Base-by-base conservation (phyloP, 2,113 vertebrate species). In the Asarcornis scutulata region DNA sequence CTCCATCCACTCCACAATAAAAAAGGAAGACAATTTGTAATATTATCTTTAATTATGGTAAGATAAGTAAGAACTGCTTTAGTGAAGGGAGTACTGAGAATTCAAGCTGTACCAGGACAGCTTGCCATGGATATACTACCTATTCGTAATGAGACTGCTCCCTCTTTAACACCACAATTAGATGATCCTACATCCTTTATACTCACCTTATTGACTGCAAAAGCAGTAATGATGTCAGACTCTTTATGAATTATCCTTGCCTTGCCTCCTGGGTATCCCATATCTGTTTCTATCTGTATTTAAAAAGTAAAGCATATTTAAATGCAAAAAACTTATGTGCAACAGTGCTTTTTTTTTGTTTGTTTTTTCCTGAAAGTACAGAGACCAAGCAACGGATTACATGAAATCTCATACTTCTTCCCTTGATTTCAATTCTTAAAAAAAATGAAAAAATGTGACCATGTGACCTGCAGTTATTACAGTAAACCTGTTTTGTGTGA, bases 171-270 rank as follows among this genome's bases (percentile, higher is more conserved):
- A 88, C 71, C 26, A 56, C 4, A 53, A 58, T 63, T 40, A 60
- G 8, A 55, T 32, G 63, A 76, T 58, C 62, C 56, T 84, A 66
- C 8, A 26, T 36, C 60, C 44, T 63, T 58, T 84, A 56, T 52
- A 93, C 96, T 96, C 83, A 98, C 98, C 91, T 98, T 98, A 97
- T 98, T 98, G 92, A 98, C 98, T 86, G 98, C 98, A 97, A 98
- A 98, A 63, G 98, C 98, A 92, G 98, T 98, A 95, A 98, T 98
- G 68, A 98, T 98, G 89, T 98, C 98, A 59, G 98, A 98, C 63
- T 98, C 98, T 58, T 98, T 98, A 94, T 98, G 98, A 76, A 98
- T 98, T 95, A 98, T 98, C 95, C 98, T 98, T 96, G 98, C 98
- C 94, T 98, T 98, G 87, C 98, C 97, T 96, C 97, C 98, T 69